Evolutionary conservation across 2,888 invertebrate species (phyloP), one percentile per base, ranked within the genome.

Genomic region (Sepioteuthis lessoniana): DNA sequence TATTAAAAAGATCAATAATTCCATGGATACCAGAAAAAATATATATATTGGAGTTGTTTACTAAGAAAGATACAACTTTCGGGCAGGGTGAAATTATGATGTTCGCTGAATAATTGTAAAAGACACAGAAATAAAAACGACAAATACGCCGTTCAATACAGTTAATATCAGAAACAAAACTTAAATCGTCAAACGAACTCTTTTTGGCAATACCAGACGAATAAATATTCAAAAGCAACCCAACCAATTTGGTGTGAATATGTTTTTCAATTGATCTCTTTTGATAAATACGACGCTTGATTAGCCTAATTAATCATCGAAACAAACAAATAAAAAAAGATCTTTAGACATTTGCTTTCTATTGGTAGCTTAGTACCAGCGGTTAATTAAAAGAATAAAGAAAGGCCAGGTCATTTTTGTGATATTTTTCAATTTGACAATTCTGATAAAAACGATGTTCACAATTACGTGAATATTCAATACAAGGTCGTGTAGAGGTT

Each of bases 291-390:
- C n/a, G n/a, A 0, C 76, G n/a, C n/a, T n/a, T 76, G 76, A 76
- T 76, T 76, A n/a, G 76, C n/a, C n/a, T 76, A 76, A 76, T 76
- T 76, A 76, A 76, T 76, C 76, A 76, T n/a, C n/a, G n/a, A 13
- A 35, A n/a, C 25, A 21, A 76, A 76, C n/a, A n/a, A n/a, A 28
- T 7, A 31, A 76, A n/a, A 35, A 1, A 35, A 76, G 3, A 13
- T 35, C 35, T 5, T 16, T n/a, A 19, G n/a, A 76, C 10, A 35
- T 76, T 35, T 76, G 3, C 76, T 25, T 76, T n/a, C n/a, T n/a
- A 35, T 76, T 21, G 16, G 76, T 16, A 35, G n/a, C 13, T n/a
- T 35, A 76, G 13, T 76, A 35, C 13, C 76, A n/a, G 76, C 13
- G 16, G 76, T 76, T 76, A 76, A 76, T 76, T 76, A 76, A 25